Percentiles rank a stretch among this genome's conserved stretches.
These are phyloP conservation scores for Eupeodes latifasciatus DNA, from an alignment of 2,888 invertebrate genomes.

Conservation along the genomic window DNA sequence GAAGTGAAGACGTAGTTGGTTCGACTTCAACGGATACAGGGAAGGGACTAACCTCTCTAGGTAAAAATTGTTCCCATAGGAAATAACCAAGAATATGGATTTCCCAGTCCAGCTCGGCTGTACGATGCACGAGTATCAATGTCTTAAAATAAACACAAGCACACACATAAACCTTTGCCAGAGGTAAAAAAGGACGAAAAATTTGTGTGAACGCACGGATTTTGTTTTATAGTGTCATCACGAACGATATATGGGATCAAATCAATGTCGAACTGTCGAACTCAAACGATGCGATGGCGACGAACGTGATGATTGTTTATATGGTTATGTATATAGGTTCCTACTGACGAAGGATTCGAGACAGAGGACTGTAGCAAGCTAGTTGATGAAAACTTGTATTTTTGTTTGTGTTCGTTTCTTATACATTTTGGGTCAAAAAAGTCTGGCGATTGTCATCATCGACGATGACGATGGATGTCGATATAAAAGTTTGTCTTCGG, in stretches of 20 bases:
- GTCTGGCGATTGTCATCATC: constrained; percentile 19
- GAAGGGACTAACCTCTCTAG: neutral
- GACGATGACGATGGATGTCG: neutral
- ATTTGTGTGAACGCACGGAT: constrained; percentile 37
- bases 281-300: neutral
- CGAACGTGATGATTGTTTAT: neutral
- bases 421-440: constrained; percentile 23
- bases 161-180: neutral
- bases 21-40: neutral
- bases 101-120: neutral
- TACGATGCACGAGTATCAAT: neutral
- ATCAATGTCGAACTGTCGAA: constrained; percentile 30
- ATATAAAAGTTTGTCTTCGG: constrained; percentile 15
- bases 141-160: constrained; percentile 3
- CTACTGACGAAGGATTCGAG: constrained; percentile 22
- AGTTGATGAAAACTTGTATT: constrained; percentile 15
- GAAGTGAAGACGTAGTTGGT: neutral
- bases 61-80: constrained; percentile 21
- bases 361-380: neutral
- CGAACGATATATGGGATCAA: constrained; percentile 41
- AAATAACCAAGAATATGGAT: neutral
- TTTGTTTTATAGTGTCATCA: constrained; percentile 48
- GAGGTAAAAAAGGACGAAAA: constrained; percentile 5
- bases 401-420: neutral
- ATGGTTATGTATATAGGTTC: neutral